Base-by-base conservation (phyloP, 2,797 vertebrate species). In the Pitangus sulphuratus region DNA sequence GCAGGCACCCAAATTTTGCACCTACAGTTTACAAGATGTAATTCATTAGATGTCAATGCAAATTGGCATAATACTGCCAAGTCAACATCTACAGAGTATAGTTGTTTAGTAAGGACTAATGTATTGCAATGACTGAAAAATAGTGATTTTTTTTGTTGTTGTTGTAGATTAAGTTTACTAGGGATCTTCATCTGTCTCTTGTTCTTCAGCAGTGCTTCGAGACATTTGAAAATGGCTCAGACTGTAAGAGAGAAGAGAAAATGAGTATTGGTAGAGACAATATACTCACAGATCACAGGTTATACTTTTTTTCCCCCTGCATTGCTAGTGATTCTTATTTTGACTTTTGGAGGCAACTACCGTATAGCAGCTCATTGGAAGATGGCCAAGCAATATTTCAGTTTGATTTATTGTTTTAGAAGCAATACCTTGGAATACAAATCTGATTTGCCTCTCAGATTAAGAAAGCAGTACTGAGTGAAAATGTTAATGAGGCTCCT, bases 361-460 rank as follows among this genome's bases (percentile, higher is more conserved):
- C 12, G 72, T 61, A 85, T 84, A 75, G 42, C 5, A 14, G 11
- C 8, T 37, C 9, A 40, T 3, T 87, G 35, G 72, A 87, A 72
- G 28, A 50, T 15, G 35, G 45, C 53, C 70, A 87, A 70, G 18
- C 12, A 84, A n/a, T 80, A 61, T 71, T 87, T 89, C 8, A 47
- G 3, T 71, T 83, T 89, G 57, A 92, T 92, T 74, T 71, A 74
- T 85, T 83, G 40, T 74, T 95, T 89, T 61, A 83, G 80, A 75
- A 93, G 25, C 47, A 84, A 44, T 64, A 30, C 15, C 10, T 83
- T 89, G 68, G 40, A 74, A 76, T 39, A 53, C 6, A 71, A 87
- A 64, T 84, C 71, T 83, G n/a, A 50, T 83, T 80, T 85, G 30
- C 6, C 20, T 96, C n/a, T 85, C 35, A 44, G 17, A 54, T 61